Conservation (phyloP, 2,113 vertebrate genomes). For the Narcine bancroftii region DNA sequence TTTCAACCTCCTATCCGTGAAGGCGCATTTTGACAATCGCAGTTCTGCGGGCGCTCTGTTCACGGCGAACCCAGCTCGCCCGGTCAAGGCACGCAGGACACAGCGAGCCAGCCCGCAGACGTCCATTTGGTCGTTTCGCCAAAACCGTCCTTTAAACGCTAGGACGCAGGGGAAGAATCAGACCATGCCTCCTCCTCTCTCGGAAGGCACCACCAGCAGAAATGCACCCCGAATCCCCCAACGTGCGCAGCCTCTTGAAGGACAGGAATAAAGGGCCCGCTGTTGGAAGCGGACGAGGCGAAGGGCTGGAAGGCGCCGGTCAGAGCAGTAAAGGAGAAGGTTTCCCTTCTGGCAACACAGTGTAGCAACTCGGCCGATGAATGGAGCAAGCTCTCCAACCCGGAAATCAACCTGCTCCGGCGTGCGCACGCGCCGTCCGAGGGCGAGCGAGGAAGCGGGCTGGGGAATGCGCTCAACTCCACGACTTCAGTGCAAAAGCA, state of each 20-base stretch:
- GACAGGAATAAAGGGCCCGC: background rate
- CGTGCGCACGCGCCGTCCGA: background rate
- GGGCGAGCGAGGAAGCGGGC: background rate
- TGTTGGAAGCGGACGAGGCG: background rate
- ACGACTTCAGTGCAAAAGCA: too few species aligned
- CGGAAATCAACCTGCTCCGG: background rate
- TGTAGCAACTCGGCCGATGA: background rate
- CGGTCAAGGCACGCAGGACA: background rate
- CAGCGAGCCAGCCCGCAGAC: background rate
- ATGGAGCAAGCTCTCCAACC: background rate
- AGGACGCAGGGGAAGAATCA: background rate
- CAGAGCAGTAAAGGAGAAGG: background rate
- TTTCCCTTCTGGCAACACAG: background rate
- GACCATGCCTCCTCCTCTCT: background rate
- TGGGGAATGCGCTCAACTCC: too few species aligned
- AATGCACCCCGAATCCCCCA: background rate
- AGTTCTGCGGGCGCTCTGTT: background rate
- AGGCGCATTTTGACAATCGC: background rate
- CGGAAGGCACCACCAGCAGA: background rate
- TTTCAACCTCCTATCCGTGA: background rate
- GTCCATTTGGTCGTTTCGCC: background rate
- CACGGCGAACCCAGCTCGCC: background rate
- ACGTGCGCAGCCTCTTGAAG: too few species aligned
- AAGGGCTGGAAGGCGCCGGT: background rate
- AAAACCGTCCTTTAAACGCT: too few species aligned